Evolutionary conservation across 1,140 invertebrate species (phyloP).

Genomic region (Tetramorium simillimum): DNA sequence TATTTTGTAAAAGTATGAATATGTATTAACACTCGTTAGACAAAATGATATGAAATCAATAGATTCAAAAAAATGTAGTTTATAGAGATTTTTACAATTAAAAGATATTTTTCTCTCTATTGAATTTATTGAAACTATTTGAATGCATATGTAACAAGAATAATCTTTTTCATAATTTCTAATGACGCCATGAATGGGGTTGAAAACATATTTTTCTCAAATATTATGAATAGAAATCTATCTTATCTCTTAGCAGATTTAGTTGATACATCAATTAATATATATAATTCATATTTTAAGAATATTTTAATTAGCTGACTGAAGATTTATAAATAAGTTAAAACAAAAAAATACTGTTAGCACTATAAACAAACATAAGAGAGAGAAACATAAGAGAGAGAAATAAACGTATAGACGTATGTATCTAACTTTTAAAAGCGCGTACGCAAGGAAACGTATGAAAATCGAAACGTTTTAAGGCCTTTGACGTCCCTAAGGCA

Average conservation of each 20-base stretch:
- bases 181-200: background rate
- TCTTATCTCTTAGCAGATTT: background rate
- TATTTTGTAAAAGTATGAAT: too few relatives aligned
- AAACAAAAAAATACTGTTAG: background rate
- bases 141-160: background rate
- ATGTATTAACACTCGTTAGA: too few relatives aligned
- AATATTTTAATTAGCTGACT: background rate
- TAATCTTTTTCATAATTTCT: background rate
- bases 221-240: background rate
- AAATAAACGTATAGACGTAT: too few relatives aligned
- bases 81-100: background rate
- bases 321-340: background rate
- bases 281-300: background rate
- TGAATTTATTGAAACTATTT: background rate
- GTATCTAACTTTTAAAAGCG: background rate
- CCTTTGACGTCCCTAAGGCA: conserved; percentile 38
- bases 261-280: background rate
- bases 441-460: conserved; percentile 15
- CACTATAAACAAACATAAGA: background rate
- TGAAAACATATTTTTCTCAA: background rate
- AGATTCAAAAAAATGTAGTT: background rate
- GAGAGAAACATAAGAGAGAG: too few relatives aligned
- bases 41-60: too few relatives aligned
- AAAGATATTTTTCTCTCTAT: background rate
- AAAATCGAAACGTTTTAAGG: conserved; percentile 56